Conservation (phyloP, 2,113 vertebrate species). For the Mola mola region DNA sequence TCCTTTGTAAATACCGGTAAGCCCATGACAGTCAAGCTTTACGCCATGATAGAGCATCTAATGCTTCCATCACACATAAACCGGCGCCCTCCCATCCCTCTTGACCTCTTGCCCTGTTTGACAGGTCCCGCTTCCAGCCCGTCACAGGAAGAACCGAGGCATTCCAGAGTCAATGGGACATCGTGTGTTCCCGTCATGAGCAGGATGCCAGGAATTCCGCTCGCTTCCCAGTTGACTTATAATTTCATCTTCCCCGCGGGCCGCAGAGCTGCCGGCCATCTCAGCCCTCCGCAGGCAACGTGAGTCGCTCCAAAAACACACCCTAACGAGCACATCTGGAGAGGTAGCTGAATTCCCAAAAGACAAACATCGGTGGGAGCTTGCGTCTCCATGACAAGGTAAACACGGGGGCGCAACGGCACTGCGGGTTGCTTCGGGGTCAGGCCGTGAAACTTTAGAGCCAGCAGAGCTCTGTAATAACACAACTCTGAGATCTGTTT, state of each 20-base stretch:
- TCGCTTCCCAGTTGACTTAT: slow-evolving; percentile 32
- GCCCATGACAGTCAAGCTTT: no score
- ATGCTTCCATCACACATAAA: no score
- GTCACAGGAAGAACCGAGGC: slow-evolving; percentile 34
- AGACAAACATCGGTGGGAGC: slow-evolving; percentile 16
- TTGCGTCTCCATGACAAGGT: slow-evolving; percentile 25
- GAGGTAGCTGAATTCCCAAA: slow-evolving; percentile 7
- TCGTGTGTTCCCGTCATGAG: slow-evolving; percentile 38
- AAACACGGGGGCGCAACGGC: slow-evolving; percentile 20
- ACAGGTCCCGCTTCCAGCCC: slow-evolving; percentile 41
- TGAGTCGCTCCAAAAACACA: slow-evolving; percentile 43
- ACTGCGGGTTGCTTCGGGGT: not conserved
- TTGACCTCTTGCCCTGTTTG: slow-evolving; percentile 24
- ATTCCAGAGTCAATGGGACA: slow-evolving; percentile 51
- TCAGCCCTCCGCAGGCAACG: slow-evolving; percentile 17
- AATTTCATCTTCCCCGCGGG: slow-evolving; percentile 33
- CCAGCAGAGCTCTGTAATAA: slow-evolving; percentile 3
- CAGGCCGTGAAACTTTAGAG: slow-evolving; percentile 18
- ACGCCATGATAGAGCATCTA: no score
- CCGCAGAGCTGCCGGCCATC: slow-evolving; percentile 18
- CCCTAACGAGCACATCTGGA: slow-evolving; percentile 27
- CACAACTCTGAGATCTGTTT: slow-evolving; percentile 20
- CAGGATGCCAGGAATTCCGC: slow-evolving; percentile 61
- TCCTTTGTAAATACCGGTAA: no score
- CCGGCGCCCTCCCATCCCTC: not conserved